Evolutionary conservation across 2,888 invertebrate species (phyloP).

Genomic region (Drosophila neonasuta): DNA sequence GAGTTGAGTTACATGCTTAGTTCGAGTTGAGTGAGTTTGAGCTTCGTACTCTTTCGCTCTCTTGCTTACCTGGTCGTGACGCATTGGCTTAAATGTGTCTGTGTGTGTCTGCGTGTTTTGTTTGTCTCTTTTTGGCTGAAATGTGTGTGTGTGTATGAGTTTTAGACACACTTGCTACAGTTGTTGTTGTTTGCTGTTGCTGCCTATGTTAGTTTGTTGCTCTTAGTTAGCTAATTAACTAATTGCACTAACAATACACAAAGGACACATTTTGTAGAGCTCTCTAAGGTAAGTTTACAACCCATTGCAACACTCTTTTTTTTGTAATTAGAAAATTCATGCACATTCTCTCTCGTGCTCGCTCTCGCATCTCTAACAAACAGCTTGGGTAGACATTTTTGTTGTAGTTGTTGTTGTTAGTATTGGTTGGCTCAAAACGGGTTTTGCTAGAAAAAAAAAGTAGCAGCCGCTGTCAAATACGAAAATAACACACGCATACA

Average conservation of each 20-base stretch:
- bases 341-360: slow-evolving; percentile 28
- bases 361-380: slow-evolving; percentile 13
- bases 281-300: slow-evolving; percentile 38
- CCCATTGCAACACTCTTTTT: slow-evolving; percentile 10
- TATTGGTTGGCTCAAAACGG: slow-evolving; percentile 53
- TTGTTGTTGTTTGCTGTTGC: slow-evolving; percentile 31
- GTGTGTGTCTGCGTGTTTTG: slow-evolving; percentile 19
- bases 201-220: slow-evolving; percentile 16
- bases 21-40: slow-evolving; percentile 35
- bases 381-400: slow-evolving; percentile 47
- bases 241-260: slow-evolving; percentile 13
- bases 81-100: slow-evolving; percentile 24
- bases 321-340: slow-evolving; percentile 32
- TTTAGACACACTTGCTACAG: slow-evolving; percentile 25
- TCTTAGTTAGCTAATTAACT: slow-evolving; percentile 24
- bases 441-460: slow-evolving; percentile 55
- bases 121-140: slow-evolving; percentile 34
- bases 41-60: slow-evolving; percentile 16
- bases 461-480: slow-evolving; percentile 52
- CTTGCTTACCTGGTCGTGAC: slow-evolving; percentile 43
- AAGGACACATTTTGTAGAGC: slow-evolving; percentile 12
- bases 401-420: slow-evolving; percentile 44
- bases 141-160: slow-evolving; percentile 2
- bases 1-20: slow-evolving; percentile 24
- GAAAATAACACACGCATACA: slow-evolving; percentile 45